Evolutionary conservation across 1,140 invertebrate genomes (phyloP).

Genomic region (Sycobia sp.): DNA sequence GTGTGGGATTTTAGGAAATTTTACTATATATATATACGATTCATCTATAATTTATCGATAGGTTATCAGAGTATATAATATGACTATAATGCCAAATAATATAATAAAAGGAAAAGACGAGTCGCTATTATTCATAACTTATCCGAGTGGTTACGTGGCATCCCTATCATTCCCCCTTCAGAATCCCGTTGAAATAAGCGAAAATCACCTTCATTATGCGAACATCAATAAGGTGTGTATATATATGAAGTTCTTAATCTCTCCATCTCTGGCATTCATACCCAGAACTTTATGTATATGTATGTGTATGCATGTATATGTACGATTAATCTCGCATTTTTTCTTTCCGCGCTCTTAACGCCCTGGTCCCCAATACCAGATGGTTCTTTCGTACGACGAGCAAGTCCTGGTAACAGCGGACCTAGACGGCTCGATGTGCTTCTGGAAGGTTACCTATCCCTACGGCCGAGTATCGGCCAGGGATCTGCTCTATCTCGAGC

Average conservation of each 20-base stretch:
- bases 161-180: conserved; percentile 79
- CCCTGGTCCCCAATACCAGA: too few species aligned
- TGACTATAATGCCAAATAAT: conserved; percentile 29
- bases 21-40: too few species aligned
- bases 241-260: too few species aligned
- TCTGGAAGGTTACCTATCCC: conserved; percentile 82
- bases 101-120: conserved; percentile 63
- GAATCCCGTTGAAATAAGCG: conserved; percentile 72
- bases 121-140: conserved; percentile 76
- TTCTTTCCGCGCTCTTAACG: too few species aligned
- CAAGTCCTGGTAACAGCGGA: conserved; percentile 76
- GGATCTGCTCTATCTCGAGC: conserved; percentile 67
- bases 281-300: too few species aligned
- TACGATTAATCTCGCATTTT: too few species aligned
- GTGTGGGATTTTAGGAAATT: too few species aligned
- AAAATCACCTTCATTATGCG: conserved; percentile 73
- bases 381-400: conserved; percentile 78
- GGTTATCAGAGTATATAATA: conserved; percentile 38
- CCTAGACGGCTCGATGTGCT: conserved; percentile 76
- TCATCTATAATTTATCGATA: too few species aligned
- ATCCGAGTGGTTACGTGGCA: conserved; percentile 73
- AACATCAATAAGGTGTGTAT: too few species aligned
- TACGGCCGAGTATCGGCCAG: conserved; percentile 70
- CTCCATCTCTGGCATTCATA: too few species aligned
- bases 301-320: too few species aligned